Percentiles rank a stretch among this genome's conserved stretches.
Conservation (phyloP, 2,797 vertebrate genomes). For the Crypturellus tataupa region DNA sequence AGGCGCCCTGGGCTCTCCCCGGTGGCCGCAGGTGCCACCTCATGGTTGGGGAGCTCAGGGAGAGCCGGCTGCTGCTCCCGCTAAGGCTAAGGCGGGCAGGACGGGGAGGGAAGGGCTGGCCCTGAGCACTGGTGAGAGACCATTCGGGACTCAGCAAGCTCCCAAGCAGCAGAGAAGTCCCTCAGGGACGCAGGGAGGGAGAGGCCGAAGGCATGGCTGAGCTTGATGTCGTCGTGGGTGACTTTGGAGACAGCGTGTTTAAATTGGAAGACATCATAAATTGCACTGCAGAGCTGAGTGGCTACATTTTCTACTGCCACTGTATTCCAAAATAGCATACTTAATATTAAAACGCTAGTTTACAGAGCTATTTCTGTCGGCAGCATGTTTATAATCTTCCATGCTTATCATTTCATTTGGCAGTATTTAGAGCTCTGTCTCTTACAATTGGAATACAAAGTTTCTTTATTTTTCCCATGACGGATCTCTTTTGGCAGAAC, state of each 20-base stretch:
- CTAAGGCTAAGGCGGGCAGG: neutral
- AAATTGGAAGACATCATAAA: neutral
- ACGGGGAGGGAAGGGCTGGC: neutral
- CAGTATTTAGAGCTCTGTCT: neutral
- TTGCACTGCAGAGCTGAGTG: neutral
- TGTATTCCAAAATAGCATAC: neutral
- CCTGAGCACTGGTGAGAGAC: neutral
- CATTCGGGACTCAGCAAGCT: neutral
- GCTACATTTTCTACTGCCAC: neutral
- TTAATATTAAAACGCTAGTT: neutral
- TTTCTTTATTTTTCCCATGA: neutral
- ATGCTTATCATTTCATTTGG: neutral
- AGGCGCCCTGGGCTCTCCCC: neutral
- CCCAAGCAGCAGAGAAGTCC: neutral
- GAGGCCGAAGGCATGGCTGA: neutral
- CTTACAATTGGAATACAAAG: neutral
- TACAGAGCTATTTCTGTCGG: slow-evolving; percentile 12
- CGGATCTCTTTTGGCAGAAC: slow-evolving; percentile 15
- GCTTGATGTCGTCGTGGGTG: neutral
- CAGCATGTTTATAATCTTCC: neutral
- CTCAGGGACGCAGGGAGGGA: neutral
- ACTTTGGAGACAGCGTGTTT: neutral
- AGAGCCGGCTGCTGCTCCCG: neutral
- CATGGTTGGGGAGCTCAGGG: neutral
- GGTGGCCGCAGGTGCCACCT: neutral